A percentile compares a stretch with the other conserved stretches of the same genome.
phyloP scores from a whole-genome alignment of 2,888 invertebrate species.

The Pyralis farinalis region DNA sequence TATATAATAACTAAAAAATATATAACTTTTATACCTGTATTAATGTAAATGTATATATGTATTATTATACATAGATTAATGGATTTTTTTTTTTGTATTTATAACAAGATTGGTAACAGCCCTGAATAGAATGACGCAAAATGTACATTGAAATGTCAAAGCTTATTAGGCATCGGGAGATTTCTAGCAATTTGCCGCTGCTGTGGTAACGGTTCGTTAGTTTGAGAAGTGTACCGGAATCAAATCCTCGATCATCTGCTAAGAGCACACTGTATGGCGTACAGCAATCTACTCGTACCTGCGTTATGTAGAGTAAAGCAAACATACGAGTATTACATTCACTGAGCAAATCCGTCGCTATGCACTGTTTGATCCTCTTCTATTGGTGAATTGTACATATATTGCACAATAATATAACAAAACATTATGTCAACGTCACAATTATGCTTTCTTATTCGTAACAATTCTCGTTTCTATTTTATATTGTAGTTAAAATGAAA shows the following conservation, averaged over 20 bases:
- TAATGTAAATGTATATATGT: too few relatives aligned
- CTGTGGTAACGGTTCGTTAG: constrained; percentile 64
- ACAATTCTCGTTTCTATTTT: too few relatives aligned
- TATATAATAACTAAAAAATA: too few relatives aligned
- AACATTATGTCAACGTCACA: too few relatives aligned
- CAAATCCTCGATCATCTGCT: constrained; percentile 55
- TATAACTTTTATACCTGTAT: too few relatives aligned
- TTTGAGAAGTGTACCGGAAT: constrained; percentile 75
- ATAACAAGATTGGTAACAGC: constrained; percentile 34
- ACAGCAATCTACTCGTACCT: constrained; percentile 7
- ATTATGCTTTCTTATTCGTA: too few relatives aligned
- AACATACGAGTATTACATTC: neutral
- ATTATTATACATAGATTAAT: too few relatives aligned
- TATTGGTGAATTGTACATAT: constrained; percentile 7
- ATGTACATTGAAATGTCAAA: constrained; percentile 63
- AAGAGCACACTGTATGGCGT: constrained; percentile 27
- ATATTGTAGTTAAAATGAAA: too few relatives aligned
- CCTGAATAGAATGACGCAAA: constrained; percentile 40
- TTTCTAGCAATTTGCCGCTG: constrained; percentile 66
- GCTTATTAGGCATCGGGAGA: constrained; percentile 47
- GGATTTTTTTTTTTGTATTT: too few relatives aligned
- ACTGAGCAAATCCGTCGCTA: neutral
- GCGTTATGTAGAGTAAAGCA: constrained; percentile 2
- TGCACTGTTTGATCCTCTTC: constrained; percentile 15
- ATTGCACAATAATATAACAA: constrained; percentile 8